Evolutionary conservation across 2,888 invertebrate genomes (phyloP).

Genomic region (Pinctada fucata): DNA sequence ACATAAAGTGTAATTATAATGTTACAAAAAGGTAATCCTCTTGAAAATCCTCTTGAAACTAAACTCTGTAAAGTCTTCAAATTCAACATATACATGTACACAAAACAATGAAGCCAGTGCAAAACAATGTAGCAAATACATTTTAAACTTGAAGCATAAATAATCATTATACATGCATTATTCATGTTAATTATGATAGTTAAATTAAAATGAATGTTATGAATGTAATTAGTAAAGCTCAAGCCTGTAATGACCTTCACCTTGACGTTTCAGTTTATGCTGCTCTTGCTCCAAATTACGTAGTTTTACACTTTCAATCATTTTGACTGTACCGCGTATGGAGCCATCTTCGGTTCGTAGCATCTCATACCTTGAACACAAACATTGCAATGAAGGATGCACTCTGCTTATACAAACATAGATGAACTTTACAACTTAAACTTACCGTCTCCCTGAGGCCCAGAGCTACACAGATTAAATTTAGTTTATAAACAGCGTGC

Average conservation of each 20-base stretch:
- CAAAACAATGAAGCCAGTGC: too few species aligned
- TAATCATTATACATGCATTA: too few species aligned
- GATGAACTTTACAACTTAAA: neutral
- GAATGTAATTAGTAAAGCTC: conserved; percentile 35
- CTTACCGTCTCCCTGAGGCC: neutral
- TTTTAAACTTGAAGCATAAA: too few species aligned
- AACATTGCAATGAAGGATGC: conserved; percentile 5
- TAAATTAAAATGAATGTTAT: neutral
- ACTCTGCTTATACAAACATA: conserved; percentile 1
- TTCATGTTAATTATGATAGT: too few species aligned
- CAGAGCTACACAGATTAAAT: neutral
- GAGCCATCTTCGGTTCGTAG: conserved; percentile 87
- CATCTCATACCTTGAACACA: conserved; percentile 84
- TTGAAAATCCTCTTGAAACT: too few species aligned
- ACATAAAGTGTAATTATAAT: too few species aligned
- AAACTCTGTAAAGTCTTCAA: too few species aligned
- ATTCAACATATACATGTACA: too few species aligned
- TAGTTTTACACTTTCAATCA: conserved; percentile 79
- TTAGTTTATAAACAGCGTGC: neutral
- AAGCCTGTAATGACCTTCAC: conserved; percentile 55
- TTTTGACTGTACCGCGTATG: conserved; percentile 81
- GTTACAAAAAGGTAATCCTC: too few species aligned
- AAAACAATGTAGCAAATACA: too few species aligned
- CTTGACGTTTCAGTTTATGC: conserved; percentile 49
- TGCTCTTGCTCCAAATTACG: conserved; percentile 63